Evolutionary conservation across 2,113 vertebrate genomes (phyloP).

Genomic region (Melanostigma gelatinosum): DNA sequence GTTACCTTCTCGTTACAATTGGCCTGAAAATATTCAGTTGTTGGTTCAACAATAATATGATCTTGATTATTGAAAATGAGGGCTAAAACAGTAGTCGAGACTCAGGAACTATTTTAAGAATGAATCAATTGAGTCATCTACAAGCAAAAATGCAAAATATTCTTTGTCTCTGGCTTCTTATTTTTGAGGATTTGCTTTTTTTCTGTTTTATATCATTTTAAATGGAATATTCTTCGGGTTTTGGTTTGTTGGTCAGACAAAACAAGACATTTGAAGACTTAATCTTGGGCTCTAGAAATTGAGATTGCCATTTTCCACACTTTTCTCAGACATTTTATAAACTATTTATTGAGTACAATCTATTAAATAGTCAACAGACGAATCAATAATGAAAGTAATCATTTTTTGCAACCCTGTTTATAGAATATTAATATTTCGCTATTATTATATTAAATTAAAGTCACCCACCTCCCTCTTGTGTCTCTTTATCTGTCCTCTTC

Average conservation of each 20-base stretch:
- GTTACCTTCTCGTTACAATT: not conserved
- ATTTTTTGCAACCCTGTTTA: not conserved
- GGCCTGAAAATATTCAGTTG: not conserved
- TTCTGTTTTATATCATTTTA: too few species aligned
- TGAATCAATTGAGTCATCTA: not conserved
- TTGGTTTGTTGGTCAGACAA: not conserved
- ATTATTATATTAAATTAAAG: not conserved
- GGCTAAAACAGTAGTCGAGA: not conserved
- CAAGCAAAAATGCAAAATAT: not conserved
- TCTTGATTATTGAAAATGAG: too few species aligned
- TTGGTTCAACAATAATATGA: not conserved
- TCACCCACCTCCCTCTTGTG: not conserved
- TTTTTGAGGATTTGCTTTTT: too few species aligned
- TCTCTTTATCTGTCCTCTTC: constrained; percentile 1
- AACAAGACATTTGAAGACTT: not conserved
- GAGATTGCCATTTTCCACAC: not conserved
- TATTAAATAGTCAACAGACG: not conserved
- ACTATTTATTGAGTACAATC: not conserved
- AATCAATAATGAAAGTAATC: not conserved
- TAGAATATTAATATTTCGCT: not conserved
- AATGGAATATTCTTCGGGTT: not conserved
- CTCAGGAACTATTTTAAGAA: not conserved
- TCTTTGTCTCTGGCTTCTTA: not conserved
- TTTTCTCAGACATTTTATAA: not conserved
- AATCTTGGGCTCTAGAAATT: not conserved